Percentiles rank a stretch among this genome's conserved stretches.
Evolutionary conservation across 2,888 invertebrate species (phyloP).

Genomic region (Serrognathus titanus): DNA sequence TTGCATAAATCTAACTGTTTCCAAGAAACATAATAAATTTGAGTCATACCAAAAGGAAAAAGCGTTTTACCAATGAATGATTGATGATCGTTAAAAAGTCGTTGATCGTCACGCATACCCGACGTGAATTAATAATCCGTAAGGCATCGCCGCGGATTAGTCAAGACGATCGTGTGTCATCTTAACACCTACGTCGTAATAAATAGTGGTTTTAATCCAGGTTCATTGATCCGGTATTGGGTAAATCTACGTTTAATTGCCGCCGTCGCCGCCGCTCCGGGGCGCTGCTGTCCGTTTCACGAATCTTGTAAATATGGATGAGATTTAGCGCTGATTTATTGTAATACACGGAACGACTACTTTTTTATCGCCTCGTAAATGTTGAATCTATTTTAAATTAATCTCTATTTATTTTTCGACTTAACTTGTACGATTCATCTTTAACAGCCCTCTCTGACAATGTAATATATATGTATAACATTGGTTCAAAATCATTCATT

Average conservation of each 20-base stretch:
- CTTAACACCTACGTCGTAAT: constrained; percentile 11
- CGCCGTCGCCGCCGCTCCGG: not conserved
- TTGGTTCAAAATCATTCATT: too few relatives aligned
- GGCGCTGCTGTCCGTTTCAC: not conserved
- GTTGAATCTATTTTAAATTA: not conserved
- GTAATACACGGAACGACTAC: not conserved
- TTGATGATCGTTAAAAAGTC: too few relatives aligned
- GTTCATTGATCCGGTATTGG: constrained; percentile 10
- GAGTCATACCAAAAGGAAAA: too few relatives aligned
- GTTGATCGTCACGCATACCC: too few relatives aligned
- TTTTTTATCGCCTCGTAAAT: not conserved
- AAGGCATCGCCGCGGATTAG: not conserved
- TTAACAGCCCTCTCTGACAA: not conserved
- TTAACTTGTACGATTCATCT: not conserved
- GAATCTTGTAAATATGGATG: constrained; percentile 1
- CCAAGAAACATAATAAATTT: too few relatives aligned
- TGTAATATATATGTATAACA: too few relatives aligned
- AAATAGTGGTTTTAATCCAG: constrained; percentile 9
- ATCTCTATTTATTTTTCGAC: not conserved
- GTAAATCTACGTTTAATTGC: constrained; percentile 1
- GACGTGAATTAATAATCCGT: not conserved
- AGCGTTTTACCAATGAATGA: too few relatives aligned
- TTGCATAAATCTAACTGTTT: too few relatives aligned
- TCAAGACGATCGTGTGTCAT: constrained; percentile 1
- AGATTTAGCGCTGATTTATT: constrained; percentile 1